phyloP scores from a whole-genome alignment of 2,888 invertebrate genomes.

The Ophion ventricosus region DNA sequence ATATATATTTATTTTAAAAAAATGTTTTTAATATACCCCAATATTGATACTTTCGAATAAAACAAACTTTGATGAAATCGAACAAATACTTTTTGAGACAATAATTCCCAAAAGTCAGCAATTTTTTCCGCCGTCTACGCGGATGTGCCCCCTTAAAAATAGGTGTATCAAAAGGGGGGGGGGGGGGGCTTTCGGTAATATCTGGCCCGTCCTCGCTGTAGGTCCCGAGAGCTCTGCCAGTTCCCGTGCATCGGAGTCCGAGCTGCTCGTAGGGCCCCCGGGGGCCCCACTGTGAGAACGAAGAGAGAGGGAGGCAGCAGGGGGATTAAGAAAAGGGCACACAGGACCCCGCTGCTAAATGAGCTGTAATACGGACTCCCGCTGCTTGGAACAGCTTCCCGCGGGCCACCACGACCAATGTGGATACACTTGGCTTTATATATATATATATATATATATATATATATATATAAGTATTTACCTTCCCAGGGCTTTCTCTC shows the following conservation, averaged over 20 bases:
- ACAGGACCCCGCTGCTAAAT: slow-evolving; percentile 82
- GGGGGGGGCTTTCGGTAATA: slow-evolving; percentile 46
- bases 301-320: slow-evolving; percentile 52
- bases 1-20: no score
- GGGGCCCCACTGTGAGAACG: slow-evolving; percentile 57
- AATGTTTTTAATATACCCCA: no score
- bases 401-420: slow-evolving; percentile 63
- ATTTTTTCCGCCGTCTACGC: no score
- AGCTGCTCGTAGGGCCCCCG: slow-evolving; percentile 55
- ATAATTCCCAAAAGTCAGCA: no score
- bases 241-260: slow-evolving; percentile 62
- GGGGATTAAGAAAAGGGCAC: slow-evolving; percentile 77
- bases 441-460: slow-evolving; percentile 3
- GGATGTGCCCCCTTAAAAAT: no score
- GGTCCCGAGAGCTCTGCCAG: slow-evolving; percentile 71
- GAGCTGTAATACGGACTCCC: slow-evolving; percentile 83
- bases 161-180: slow-evolving; percentile 40
- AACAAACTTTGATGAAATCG: no score
- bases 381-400: slow-evolving; percentile 75
- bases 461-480: slow-evolving; percentile 8
- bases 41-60: no score
- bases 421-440: neutral
- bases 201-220: slow-evolving; percentile 71
- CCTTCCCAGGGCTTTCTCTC: slow-evolving; percentile 50
- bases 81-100: no score